These are phyloP conservation scores for Strigamia crassipes DNA, from an alignment of 2,888 invertebrate species.

Conservation along the genomic window DNA sequence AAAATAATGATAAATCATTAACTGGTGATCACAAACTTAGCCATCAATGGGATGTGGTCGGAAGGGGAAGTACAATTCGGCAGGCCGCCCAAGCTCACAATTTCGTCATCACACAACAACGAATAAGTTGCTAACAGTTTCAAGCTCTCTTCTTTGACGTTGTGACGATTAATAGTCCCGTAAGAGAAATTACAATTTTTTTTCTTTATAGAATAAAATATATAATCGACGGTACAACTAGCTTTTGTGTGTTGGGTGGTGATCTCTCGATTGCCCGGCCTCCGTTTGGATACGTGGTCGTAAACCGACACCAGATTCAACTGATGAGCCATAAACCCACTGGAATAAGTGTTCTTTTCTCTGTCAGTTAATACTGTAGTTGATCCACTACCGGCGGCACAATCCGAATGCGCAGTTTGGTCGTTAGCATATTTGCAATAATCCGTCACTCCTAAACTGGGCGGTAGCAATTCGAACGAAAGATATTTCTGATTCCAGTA, in stretches of 20 bases:
- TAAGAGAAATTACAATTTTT: constrained; percentile 45
- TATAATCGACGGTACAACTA: constrained; percentile 87
- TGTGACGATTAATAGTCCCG: constrained; percentile 17
- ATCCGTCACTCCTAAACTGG: constrained; percentile 60
- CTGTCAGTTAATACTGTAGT: not conserved
- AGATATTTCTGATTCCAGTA: constrained; percentile 50
- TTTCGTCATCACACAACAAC: constrained; percentile 69
- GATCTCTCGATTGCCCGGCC: constrained; percentile 64
- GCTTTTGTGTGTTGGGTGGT: constrained; percentile 73
- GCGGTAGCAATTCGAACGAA: constrained; percentile 56
- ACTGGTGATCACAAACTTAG: constrained; percentile 64
- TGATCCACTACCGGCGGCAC: not conserved
- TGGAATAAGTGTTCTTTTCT: constrained; percentile 62
- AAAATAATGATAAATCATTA: constrained; percentile 54
- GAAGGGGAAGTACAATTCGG: constrained; percentile 78
- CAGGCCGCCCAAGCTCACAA: constrained; percentile 65
- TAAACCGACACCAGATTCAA: constrained; percentile 74
- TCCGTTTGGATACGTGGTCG: constrained; percentile 61
- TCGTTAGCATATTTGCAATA: constrained; percentile 58
- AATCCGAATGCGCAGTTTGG: too few species aligned
- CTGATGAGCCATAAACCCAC: constrained; percentile 69
- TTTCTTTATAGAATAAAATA: constrained; percentile 68
- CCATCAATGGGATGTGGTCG: constrained; percentile 82
- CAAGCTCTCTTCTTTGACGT: constrained; percentile 62
- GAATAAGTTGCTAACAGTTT: constrained; percentile 68